Evolutionary conservation across 2,888 invertebrate species (phyloP).

Genomic region (Eristalis tenax): DNA sequence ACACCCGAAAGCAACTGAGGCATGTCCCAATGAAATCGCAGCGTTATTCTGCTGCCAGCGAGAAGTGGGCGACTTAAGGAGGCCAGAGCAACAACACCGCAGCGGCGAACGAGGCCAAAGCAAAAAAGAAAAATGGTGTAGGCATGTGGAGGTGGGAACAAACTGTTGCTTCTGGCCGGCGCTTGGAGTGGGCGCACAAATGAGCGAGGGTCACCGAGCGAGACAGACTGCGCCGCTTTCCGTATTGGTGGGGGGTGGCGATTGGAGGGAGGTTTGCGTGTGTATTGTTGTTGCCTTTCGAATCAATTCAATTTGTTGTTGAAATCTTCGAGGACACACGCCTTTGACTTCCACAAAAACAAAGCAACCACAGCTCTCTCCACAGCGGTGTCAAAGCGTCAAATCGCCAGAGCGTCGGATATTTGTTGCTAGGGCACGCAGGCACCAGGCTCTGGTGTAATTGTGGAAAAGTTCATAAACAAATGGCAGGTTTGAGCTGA

Average conservation of each 20-base stretch:
- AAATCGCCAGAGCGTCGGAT: background rate
- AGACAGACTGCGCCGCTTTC: slow-evolving; percentile 19
- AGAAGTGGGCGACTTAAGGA: slow-evolving; percentile 61
- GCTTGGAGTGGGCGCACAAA: slow-evolving; percentile 60
- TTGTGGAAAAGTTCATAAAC: slow-evolving; percentile 2
- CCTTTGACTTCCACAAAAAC: background rate
- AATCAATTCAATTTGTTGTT: slow-evolving; percentile 57
- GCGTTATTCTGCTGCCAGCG: slow-evolving; percentile 31
- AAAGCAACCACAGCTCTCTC: background rate
- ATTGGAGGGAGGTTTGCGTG: slow-evolving; percentile 40
- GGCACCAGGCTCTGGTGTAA: background rate
- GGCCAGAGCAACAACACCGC: slow-evolving; percentile 61
- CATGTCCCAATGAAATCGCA: slow-evolving; percentile 69
- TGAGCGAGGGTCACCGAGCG: slow-evolving; percentile 37
- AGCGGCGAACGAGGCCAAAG: slow-evolving; percentile 28
- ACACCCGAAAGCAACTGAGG: slow-evolving; percentile 38
- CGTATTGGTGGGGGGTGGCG: slow-evolving; percentile 35
- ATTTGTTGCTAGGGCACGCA: background rate
- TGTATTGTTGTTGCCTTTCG: slow-evolving; percentile 3
- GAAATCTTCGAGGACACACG: slow-evolving; percentile 59
- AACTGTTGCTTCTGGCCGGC: slow-evolving; percentile 60
- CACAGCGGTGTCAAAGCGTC: background rate
- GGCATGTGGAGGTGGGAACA: slow-evolving; percentile 71
- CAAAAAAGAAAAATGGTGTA: slow-evolving; percentile 67
- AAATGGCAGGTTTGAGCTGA: background rate